These are phyloP conservation scores for Agrotis exclamationis DNA, from an alignment of 2,888 invertebrate species.

Conservation along the genomic window DNA sequence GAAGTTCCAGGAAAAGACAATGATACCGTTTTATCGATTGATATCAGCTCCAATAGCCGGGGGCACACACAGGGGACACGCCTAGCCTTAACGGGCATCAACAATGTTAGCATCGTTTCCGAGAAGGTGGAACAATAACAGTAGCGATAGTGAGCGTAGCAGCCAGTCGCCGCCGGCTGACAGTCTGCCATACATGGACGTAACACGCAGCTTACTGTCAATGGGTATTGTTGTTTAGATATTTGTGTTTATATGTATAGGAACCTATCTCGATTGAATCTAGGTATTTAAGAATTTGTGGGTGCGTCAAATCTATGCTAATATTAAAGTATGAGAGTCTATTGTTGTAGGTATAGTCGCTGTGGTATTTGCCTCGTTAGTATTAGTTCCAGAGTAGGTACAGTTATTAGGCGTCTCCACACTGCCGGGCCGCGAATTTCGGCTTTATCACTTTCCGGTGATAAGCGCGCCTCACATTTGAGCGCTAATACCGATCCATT, in stretches of 20 bases:
- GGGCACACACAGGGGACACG: conserved; percentile 2
- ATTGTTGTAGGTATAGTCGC: too few species aligned
- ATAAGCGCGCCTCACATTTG: conserved; percentile 55
- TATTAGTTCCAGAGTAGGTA: conserved; percentile 15
- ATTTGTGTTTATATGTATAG: too few species aligned
- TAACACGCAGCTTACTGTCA: not conserved
- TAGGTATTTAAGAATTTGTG: not conserved
- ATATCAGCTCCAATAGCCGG: conserved; percentile 36
- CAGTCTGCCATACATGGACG: too few species aligned
- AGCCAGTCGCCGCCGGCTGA: not conserved
- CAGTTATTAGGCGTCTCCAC: conserved; percentile 21
- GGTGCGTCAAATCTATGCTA: not conserved
- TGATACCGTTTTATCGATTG: conserved; percentile 23
- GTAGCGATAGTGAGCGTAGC: conserved; percentile 16
- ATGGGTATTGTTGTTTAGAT: too few species aligned
- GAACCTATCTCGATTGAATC: too few species aligned
- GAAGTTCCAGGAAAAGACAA: conserved; percentile 17
- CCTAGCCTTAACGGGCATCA: conserved; percentile 16
- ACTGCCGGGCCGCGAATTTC: conserved; percentile 20
- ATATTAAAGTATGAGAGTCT: not conserved
- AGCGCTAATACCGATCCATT: conserved; percentile 68
- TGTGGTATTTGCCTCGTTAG: too few species aligned
- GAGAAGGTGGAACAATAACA: conserved; percentile 54
- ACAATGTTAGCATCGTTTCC: conserved; percentile 51
- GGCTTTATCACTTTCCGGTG: conserved; percentile 67